Evolutionary conservation across 2,888 invertebrate genomes (phyloP), one percentile per base, ranked within the genome.

Genomic region (Acronicta aceris): DNA sequence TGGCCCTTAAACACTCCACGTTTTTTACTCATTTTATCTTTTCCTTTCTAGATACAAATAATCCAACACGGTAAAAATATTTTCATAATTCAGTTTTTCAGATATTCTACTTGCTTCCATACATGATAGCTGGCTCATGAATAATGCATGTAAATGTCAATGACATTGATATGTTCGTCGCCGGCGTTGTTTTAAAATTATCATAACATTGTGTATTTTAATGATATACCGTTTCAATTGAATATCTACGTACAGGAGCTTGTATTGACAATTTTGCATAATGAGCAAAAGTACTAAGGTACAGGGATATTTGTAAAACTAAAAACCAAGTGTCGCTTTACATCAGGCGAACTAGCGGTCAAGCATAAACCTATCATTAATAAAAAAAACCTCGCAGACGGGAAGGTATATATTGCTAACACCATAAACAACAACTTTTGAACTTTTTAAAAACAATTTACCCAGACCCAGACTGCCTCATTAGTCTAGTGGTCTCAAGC

Each of bases 91-190:
- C 0, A 25, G 9, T 40, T 54, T 59, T 60, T 57, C 43, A 54
- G 47, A 50, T 9, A 48, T 71, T 52, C 43, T 50, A 50, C 5
- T 43, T 10, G 21, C n/a, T 45, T 17, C 21, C 33, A 48, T 17
- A 45, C 25, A 58, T 50, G 68, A 78, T 76, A 78, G 63, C 64
- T 60, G 25, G 53, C 30, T 59, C 50, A 62, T 78, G 48, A 59
- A 75, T 76, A 57, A 78, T 68, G 64, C 47, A 75, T 59, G 47
- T 12, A 33, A 66, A 78, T 65, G 65, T 76, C 79, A 75, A 76
- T 61, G 76, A 62, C 72, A 76, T 46, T 72, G 76, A 75, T 70
- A 67, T 8, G 56, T 46, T 41, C 51, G 54, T 45, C 70, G 52
- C 16, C 47, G 59, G 49, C 65, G 52, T 47, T 62, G 64, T 70